A percentile compares a stretch with the other conserved stretches of the same genome.
Conservation (phyloP, 1,140 invertebrate species). For the Belonocnema kinseyi region DNA sequence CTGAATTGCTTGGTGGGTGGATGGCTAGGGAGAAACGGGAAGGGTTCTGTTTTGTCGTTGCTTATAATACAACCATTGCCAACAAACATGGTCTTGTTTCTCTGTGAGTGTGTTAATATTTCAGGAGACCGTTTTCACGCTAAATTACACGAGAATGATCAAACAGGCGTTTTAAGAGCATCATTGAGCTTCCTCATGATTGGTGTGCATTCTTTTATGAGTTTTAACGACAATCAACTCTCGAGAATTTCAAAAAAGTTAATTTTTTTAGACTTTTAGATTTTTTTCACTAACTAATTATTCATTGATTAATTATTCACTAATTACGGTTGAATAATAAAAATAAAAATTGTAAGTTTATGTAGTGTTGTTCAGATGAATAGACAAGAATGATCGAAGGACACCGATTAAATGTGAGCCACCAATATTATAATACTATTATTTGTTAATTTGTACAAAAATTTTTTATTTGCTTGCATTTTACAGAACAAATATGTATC, state of each 20-base stretch:
- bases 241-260: background rate
- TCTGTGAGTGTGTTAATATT: slow-evolving; percentile 36
- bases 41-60: slow-evolving; percentile 16
- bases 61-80: slow-evolving; percentile 24
- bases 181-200: slow-evolving; percentile 38
- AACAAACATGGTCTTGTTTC: background rate
- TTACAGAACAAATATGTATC: no score
- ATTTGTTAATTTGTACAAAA: no score
- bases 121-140: slow-evolving; percentile 42
- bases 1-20: background rate
- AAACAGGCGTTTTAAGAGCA: slow-evolving; percentile 36
- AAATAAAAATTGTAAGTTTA: no score
- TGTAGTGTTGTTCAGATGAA: no score
- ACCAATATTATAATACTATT: no score
- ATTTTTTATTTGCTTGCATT: no score
- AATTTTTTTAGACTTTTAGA: no score
- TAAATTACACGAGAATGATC: slow-evolving; percentile 47
- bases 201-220: slow-evolving; percentile 14
- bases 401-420: no score
- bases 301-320: no score
- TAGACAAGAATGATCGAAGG: no score
- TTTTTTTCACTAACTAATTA: no score
- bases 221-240: slow-evolving; percentile 3
- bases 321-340: no score
- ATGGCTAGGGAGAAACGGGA: background rate